Evolutionary conservation across 2,888 invertebrate species (phyloP).

Genomic region (Synanthedon tipuliformis): DNA sequence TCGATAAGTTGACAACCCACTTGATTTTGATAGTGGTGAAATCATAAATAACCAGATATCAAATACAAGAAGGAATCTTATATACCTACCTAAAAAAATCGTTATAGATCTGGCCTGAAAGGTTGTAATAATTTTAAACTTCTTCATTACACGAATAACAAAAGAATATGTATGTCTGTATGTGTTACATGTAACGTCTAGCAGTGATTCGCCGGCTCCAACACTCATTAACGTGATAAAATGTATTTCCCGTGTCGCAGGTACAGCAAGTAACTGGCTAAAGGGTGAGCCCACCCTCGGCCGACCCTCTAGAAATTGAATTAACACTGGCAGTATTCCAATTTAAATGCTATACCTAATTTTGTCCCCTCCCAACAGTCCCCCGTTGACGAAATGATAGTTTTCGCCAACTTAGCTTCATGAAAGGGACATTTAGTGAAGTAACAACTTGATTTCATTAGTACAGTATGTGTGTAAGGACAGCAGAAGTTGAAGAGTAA

Average conservation of each 20-base stretch:
- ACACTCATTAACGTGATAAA: constrained; percentile 16
- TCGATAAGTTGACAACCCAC: too few relatives aligned
- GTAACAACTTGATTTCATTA: constrained; percentile 7
- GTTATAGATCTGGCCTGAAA: too few relatives aligned
- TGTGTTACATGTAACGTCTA: neutral
- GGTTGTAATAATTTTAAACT: too few relatives aligned
- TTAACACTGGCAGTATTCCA: constrained; percentile 54
- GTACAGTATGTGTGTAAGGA: neutral
- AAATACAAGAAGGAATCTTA: too few relatives aligned
- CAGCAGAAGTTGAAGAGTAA: too few relatives aligned
- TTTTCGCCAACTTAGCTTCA: neutral
- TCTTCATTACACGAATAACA: too few relatives aligned
- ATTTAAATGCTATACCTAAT: constrained; percentile 61
- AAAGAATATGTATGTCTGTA: too few relatives aligned
- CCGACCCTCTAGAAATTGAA: constrained; percentile 52
- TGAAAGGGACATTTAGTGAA: constrained; percentile 7
- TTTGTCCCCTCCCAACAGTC: constrained; percentile 9
- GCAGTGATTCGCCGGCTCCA: constrained; percentile 8
- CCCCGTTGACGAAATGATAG: constrained; percentile 1
- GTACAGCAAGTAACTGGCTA: constrained; percentile 13
- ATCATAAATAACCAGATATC: too few relatives aligned
- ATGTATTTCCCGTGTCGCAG: constrained; percentile 19
- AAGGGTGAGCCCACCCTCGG: constrained; percentile 29
- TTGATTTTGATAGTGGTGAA: too few relatives aligned
- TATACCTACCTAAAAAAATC: too few relatives aligned